A percentile compares a stretch with the other conserved stretches of the same genome.
These are phyloP conservation scores for Sycobia sp. DNA, from an alignment of 1,140 invertebrate species.

Conservation along the genomic window DNA sequence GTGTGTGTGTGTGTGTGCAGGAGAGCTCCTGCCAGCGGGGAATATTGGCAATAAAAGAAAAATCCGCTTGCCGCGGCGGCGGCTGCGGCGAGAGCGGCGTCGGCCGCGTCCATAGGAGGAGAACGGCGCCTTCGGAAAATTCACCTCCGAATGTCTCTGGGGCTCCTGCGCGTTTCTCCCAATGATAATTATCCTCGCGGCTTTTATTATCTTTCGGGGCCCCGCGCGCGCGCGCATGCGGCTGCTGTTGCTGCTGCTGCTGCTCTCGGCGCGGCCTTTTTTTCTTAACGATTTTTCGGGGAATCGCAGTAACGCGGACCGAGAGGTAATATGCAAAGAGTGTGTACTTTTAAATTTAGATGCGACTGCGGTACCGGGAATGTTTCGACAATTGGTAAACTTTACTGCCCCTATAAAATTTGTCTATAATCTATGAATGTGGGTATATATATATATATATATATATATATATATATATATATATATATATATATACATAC, in stretches of 20 bases:
- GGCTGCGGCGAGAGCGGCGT: no score
- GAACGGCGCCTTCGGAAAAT: constrained; percentile 12
- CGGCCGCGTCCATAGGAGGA: neutral
- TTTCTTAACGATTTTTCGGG: constrained; percentile 33
- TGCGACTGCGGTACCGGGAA: constrained; percentile 12
- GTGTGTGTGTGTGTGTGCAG: neutral
- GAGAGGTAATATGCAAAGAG: constrained; percentile 18
- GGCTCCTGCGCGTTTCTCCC: neutral
- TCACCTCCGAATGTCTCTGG: constrained; percentile 12
- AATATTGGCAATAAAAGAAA: constrained; percentile 28
- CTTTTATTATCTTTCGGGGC: constrained; percentile 25
- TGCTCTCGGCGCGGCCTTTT: constrained; percentile 7
- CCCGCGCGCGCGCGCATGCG: no score
- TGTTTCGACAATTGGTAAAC: constrained; percentile 20
- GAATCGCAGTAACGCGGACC: constrained; percentile 9
- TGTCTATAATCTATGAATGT: no score
- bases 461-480: no score
- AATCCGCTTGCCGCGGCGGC: no score
- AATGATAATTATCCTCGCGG: constrained; percentile 8
- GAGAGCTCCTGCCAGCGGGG: neutral
- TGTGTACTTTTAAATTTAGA: constrained; percentile 27
- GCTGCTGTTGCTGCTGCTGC: no score
- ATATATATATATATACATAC: no score
- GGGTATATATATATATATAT: no score
- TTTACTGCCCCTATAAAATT: constrained; percentile 32